Evolutionary conservation across 2,113 vertebrate genomes (phyloP), one percentile per base, ranked within the genome.

Genomic region (Scophthalmus maximus): DNA sequence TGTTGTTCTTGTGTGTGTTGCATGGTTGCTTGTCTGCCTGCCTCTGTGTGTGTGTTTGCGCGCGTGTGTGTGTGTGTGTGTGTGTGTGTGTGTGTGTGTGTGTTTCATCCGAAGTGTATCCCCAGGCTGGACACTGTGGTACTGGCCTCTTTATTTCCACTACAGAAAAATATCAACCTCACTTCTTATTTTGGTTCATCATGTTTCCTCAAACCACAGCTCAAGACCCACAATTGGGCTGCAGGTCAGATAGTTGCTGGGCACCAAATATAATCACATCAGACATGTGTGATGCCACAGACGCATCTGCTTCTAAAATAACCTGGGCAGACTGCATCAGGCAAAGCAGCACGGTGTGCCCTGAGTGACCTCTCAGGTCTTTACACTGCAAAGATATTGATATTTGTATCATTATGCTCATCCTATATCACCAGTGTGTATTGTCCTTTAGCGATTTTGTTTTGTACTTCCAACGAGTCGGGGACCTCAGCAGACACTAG

Each of bases 1-100:
- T 53, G 34, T 53, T 55, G 36, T 27, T 32, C 20, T n/a, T 69
- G 44, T 76, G 2, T 52, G 55, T 70, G 61, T 76, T 47, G 42
- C 42, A 46, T 7, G 7, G 42, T 3, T 46, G 14, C 34, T 36
- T 36, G 34, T 36, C 11, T 36, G 34, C 34, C 8, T 46, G 17
- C 8, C n/a, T 18, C 8, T 6, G 32, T 9, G 42, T 20, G n/a
- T 7, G 0, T 44, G 36, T 5, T 15, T 44, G 18, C 7, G 25
- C 55, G 36, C 49, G 12, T n/a, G 1, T 20, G 29, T 26, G 18
- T 34, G 42, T 20, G n/a, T 7, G 0, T 44, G 36, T 5, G 42
- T 44, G 18, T 4, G 25, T 59, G 36, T 42, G 12, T n/a, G 1
- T 20, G 29, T 26, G 18, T 34, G 26, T 14, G 40, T 18, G 40